Evolutionary conservation across 2,797 vertebrate genomes (phyloP), one percentile per base, ranked within the genome.

Genomic region (Pogoniulus pusillus): DNA sequence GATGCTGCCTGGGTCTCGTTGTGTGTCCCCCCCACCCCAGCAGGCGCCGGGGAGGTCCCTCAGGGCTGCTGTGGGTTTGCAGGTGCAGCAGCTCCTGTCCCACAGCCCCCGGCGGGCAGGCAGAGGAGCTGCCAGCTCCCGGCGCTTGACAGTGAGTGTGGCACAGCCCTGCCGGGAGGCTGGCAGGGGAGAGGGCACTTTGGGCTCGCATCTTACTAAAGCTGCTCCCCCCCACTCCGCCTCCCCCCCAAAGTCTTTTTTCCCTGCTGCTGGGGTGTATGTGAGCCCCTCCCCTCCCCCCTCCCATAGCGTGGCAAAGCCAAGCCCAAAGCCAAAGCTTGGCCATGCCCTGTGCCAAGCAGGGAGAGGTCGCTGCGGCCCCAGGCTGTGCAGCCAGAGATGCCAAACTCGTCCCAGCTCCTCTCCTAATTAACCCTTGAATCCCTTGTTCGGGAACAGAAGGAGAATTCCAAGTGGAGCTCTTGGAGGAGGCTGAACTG

Each of bases 81-180:
- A 90, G 75, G 87, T 6, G 73, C 58, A 81, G 83, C 90, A 49
- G 95, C 92, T 13, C 7, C 27, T 9, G 57, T 88, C 45, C 85
- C 96, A 35, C 98, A 97, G 85, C 97, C 98, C 94, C 96, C 98
- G 17, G 97, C 97, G 79, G 99, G 99, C 94, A 97, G 97, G 93
- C 98, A 98, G 95, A 97, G 98, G 65, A 98, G 98, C 85, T 97
- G 98, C 16, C 98, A 99, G 95, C 93, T 98, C 62, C 98, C 98
- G 0, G 97, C 97, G 4, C 95, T 99, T 47, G 98, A 99, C 81
- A 97, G 99, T 99, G 96, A 98, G 98, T 91, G 82, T 15, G 16
- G 37, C 11, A 7, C 34, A 9, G 47, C 60, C 37, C 60, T 12
- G 65, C 4, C 18, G 37, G 76, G 55, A 12, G 47, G 47, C 22